Base-by-base conservation (phyloP, 2,113 vertebrate genomes). In the Coregonus clupeaformis region DNA sequence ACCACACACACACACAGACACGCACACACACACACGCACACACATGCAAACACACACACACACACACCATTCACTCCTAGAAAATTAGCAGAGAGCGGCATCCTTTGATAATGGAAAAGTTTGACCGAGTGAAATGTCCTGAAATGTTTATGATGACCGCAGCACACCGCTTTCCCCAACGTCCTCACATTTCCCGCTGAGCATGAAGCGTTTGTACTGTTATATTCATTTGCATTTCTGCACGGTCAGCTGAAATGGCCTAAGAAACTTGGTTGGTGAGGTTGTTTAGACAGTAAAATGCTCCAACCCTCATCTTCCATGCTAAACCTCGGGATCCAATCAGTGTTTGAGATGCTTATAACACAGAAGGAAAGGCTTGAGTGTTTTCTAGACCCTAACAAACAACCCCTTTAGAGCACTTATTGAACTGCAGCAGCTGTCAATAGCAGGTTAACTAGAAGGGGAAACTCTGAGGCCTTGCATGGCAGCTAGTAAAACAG, bases 381-480 rank as follows among this genome's bases (percentile, higher is more conserved):
- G 0, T 25, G 4, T 0, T 76, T 69, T 24, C 68, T 69, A 25
- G 22, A 49, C 36, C 32, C 13, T 69, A 32, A 72, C 55, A 42
- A 69, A 77, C 42, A 64, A 49, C 1, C 27, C 14, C 6, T 69
- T 18, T 29, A 6, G 13, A 29, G 22, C 12, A n/a, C 57, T 22
- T 63, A 45, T 4, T 30, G 36, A 25, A 20, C 32, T 67, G 11
- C 65, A 67, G 42, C 5, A 72, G 76, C 75, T 73, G 57, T 55
- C 16, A 55, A 6, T 55, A 55, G 52, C 57, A 60, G 57, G 57
- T 59, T 7, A 60, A 60, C 22, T 42, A 6, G 49, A 29, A 59
- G 27, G 18, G 63, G 67, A 65, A 74, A 59, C 64, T 66, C 47
- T 5, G 36, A 71, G 69, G 60, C 25, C 64, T 75, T 69, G 27